Evolutionary conservation across 1,140 invertebrate species (phyloP), one percentile per base, ranked within the genome.

Genomic region (Homarus americanus): DNA sequence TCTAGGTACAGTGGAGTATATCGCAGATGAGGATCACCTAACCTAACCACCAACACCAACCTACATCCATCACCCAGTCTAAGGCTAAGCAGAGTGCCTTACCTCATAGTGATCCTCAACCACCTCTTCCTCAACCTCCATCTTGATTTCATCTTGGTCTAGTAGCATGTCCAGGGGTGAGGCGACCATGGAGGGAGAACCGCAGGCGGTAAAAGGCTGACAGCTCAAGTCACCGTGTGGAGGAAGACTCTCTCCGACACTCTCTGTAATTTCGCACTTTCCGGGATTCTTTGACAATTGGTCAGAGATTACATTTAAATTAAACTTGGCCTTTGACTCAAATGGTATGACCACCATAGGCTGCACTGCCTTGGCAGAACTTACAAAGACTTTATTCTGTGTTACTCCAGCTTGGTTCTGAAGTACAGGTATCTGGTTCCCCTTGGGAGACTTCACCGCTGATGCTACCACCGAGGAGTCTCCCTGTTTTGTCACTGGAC

Each of bases 121-220:
- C 36, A 84, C 79, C 72, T 90, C 87, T 63, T 90, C 87, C 69
- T 90, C 87, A 36, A 90, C 87, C 72, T 90, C 87, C 87, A 90
- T 90, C 49, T 90, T 90, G 87, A 90, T 90, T 36, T 90, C 87
- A 28, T 90, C 87, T 28, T 82, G 80, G 28, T 84, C 80, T 28
- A 90, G 44, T 72, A 90, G 66, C 72, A 90, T 32, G 41, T 73
- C 87, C 3, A 76, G 53, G 24, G 87, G 87, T 5, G 87, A 90
- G 12, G 80, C 34, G 7, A n/a, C 34, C 49, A 32, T 38, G 10
- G 44, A 40, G 4, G 80, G n/a, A 5, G 41, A 40, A 40, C 66
- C 58, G 84, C 34, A 73, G 49, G 75, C 20, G n/a, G 17, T 72
- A 36, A 78, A 34, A 66, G 73, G 34, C 36, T 78, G 73, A 34